Evolutionary conservation across 2,113 vertebrate genomes (phyloP).

Genomic region (Channa maculata): DNA sequence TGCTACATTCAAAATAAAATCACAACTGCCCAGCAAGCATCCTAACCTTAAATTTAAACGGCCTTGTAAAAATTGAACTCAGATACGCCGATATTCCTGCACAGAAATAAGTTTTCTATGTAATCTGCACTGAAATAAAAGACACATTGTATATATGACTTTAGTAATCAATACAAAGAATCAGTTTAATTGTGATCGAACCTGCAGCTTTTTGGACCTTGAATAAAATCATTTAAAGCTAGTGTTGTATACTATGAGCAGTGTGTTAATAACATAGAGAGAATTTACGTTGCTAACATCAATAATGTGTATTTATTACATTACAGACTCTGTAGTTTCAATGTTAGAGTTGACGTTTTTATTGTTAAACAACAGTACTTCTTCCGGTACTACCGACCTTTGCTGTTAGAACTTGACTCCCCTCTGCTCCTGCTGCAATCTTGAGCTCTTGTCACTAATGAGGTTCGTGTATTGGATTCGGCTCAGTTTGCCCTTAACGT

Average conservation of each 20-base stretch:
- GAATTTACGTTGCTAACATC: too few relatives aligned
- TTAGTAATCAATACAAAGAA: neutral
- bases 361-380: neutral
- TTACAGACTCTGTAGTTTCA: neutral
- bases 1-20: slow-evolving; percentile 30
- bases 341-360: neutral
- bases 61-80: neutral
- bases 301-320: too few relatives aligned
- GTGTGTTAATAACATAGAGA: too few relatives aligned
- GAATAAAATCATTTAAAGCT: too few relatives aligned
- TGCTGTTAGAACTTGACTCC: neutral
- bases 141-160: neutral
- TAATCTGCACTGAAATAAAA: neutral
- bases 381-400: neutral
- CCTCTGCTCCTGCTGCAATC: slow-evolving; percentile 14
- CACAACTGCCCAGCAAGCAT: too few relatives aligned
- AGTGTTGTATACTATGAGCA: too few relatives aligned
- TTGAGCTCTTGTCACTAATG: slow-evolving; percentile 28
- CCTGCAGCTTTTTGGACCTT: neutral
- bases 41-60: neutral
- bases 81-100: too few relatives aligned
- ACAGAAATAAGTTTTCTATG: neutral
- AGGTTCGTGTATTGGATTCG: slow-evolving; percentile 12
- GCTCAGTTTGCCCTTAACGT: neutral
- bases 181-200: neutral